Evolutionary conservation across 2,888 invertebrate genomes (phyloP), one percentile per base, ranked within the genome.

Genomic region (Pyrocoelia pectoralis): DNA sequence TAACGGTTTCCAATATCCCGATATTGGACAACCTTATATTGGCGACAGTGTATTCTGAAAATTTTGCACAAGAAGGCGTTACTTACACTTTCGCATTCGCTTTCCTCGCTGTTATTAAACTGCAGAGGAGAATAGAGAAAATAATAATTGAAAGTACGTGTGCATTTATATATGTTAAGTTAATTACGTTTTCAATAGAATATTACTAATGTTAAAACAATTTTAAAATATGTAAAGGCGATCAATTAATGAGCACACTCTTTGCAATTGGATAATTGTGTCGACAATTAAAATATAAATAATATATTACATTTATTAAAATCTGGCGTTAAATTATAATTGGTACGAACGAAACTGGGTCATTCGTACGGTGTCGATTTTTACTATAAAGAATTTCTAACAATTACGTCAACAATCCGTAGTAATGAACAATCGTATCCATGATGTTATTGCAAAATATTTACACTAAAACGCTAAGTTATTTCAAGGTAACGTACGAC

Each of bases 401-500:
- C 40, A 40, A 43, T 17, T 43, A 17, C 18, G 48, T 17, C 14
- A 15, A 17, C 18, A 52, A 29, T 52, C 46, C 28, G 49, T 61
- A 51, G 49, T 61, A 51, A 56, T 56, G 41, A 24, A 51, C 41
- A 18, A 15, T 53, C 28, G 14, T 33, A 33, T n/a, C 33, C n/a
- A 33, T 33, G n/a, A n/a, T 52, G 56, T 65, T 59, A 60, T 65
- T 65, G 65, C 61, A 65, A 65, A 65, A 65, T 63, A 46, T 59
- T 18, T 56, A 41, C 46, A n/a, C n/a, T 51, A 12, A 54, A 57
- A 65, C 65, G 65, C 61, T 57, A 58, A 65, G 65, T 61, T 65
- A 65, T 65, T 65, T 65, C 65, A 65, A 65, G 65, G 65, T 61
- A 55, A 65, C 58, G 61, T 58, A 53, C 55, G 54, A 55, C 43